Base-by-base conservation (phyloP, 2,888 invertebrate genomes). In the Petrolisthes cinctipes region DNA sequence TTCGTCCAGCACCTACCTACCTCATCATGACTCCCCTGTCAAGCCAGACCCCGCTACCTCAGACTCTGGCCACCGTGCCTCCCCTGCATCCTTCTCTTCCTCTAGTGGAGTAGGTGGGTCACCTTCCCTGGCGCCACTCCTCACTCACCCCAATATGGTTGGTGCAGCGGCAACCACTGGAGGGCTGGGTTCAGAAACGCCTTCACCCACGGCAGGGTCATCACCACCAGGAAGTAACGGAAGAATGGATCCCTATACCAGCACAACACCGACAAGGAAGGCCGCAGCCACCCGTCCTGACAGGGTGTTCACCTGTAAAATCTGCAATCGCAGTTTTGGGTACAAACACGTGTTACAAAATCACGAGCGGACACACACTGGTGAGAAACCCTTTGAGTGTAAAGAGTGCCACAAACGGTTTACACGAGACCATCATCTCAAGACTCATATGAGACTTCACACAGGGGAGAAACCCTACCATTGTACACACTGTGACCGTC, bases 321-420 rank as follows among this genome's bases (percentile, higher is more conserved):
- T 97, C 80, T 98, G 98, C 94, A 95, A 96, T 89, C 95, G 97
- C 91, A 96, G 96, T 14, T 98, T 98, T 92, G 97, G 97, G 81
- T 98, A 98, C 94, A 98, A 98, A 92, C 98, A 98, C 93, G 98
- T 98, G 37, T 94, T 98, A 82, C 97, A 98, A 93, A 98, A 98
- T 92, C 98, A 98, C 93, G 97, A 97, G 92, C 95, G 98, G 91
- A 98, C 98, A 0, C 98, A 98, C 93, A 98, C 98, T 0, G 98
- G 98, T 0, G 98, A 98, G 92, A 98, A 98, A 92, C 98, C 98
- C 0, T 98, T 97, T 93, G 96, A 97, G 92, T 98, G 98, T 92
- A 96, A 95, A 57, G 96, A 97, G 93, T 98, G 98, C 92, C 96
- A 97, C 92, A 98, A 98, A 93, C 94, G 97, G 91, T 98, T 98